Conservation (phyloP, 2,113 vertebrate genomes). For the Platichthys flesus region DNA sequence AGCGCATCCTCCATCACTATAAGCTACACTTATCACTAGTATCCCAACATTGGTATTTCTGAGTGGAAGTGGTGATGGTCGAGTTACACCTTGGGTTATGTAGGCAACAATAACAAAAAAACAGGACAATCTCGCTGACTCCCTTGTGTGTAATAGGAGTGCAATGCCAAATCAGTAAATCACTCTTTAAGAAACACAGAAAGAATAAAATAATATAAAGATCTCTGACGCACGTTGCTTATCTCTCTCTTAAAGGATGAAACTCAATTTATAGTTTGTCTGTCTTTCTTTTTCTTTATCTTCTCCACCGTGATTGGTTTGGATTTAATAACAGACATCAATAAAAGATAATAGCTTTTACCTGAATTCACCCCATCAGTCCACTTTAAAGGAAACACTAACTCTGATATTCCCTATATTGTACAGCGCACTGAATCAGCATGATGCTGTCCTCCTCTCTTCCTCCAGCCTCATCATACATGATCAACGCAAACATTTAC, state of each 20-base stretch:
- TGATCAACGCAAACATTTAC: constrained; percentile 61
- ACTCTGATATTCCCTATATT: constrained; percentile 10
- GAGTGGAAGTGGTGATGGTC: not conserved
- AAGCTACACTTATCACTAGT: not conserved
- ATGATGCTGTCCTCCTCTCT: no score
- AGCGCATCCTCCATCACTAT: no score
- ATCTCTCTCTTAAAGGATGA: constrained; percentile 25
- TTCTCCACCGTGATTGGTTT: constrained; percentile 40
- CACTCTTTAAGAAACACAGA: not conserved
- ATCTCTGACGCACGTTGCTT: constrained; percentile 7
- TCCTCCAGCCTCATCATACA: constrained; percentile 32
- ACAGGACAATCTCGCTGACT: not conserved
- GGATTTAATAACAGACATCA: constrained; percentile 51
- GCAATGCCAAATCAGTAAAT: not conserved
- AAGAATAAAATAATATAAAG: constrained; percentile 1
- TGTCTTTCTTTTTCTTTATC: constrained; percentile 19
- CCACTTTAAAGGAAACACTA: constrained; percentile 11
- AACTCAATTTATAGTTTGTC: not conserved
- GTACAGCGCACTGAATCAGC: not conserved
- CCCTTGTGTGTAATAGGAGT: no score
- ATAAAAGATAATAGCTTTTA: constrained; percentile 46
- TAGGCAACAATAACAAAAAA: no score
- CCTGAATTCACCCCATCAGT: constrained; percentile 37
- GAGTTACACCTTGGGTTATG: not conserved
- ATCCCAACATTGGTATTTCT: not conserved